These are phyloP conservation scores for Chromoteleia sp. DNA, from an alignment of 2,888 invertebrate genomes.

Conservation along the genomic window DNA sequence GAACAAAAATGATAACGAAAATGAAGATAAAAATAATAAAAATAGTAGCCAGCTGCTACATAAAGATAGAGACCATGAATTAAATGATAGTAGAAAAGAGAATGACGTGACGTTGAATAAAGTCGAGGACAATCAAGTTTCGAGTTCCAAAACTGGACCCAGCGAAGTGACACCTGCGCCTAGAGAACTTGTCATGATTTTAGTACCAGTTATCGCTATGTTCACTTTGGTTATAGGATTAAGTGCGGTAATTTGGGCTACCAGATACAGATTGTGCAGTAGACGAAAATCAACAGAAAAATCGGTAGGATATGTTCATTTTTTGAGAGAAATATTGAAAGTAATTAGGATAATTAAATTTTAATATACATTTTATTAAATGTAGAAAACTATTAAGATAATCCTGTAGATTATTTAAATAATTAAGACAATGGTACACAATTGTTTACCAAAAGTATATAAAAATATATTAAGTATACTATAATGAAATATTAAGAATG, in stretches of 20 bases:
- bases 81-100: not conserved
- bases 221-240: conserved; percentile 89
- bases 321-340: too few species aligned
- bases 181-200: conserved; percentile 87
- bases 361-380: too few species aligned
- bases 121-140: conserved; percentile 74
- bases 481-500: too few species aligned
- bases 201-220: conserved; percentile 90
- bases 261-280: conserved; percentile 89
- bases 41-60: conserved; percentile 43
- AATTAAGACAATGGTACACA: too few species aligned
- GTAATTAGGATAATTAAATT: too few species aligned
- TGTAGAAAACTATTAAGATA: too few species aligned
- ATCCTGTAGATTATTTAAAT: too few species aligned
- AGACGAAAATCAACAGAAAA: conserved; percentile 90
- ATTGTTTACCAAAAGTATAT: too few species aligned
- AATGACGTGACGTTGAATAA: conserved; percentile 67
- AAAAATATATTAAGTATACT: too few species aligned
- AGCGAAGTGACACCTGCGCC: conserved; percentile 77
- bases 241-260: conserved; percentile 88
- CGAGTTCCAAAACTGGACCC: conserved; percentile 78
- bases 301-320: conserved; percentile 86
- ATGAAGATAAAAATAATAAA: not conserved
- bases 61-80: conserved; percentile 5
- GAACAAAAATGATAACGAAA: not conserved